These are phyloP conservation scores for Enteromius trimaculatus DNA, from an alignment of 2,797 vertebrate species.

Conservation along the genomic window DNA sequence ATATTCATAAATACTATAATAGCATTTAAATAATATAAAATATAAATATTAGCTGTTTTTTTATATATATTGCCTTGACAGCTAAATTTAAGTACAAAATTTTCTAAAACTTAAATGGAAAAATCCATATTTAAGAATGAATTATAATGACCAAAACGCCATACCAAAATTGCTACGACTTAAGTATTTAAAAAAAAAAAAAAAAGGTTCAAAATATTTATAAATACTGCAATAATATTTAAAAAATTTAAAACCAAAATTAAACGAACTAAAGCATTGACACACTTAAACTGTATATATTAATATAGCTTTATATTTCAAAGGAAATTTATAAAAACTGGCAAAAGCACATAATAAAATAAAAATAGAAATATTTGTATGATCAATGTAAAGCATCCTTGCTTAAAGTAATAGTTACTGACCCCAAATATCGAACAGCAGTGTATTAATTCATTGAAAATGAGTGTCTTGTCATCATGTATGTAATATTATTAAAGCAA, in stretches of 20 bases:
- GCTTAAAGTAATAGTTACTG: neutral
- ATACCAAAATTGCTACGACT: neutral
- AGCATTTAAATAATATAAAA: too few relatives aligned
- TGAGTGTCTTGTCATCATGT: neutral
- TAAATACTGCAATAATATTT: neutral
- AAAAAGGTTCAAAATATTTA: neutral
- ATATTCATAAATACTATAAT: too few relatives aligned
- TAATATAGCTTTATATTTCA: too few relatives aligned
- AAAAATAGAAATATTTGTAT: neutral
- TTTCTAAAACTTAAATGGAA: too few relatives aligned
- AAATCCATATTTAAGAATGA: neutral
- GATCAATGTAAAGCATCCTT: neutral
- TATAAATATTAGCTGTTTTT: too few relatives aligned
- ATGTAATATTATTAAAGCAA: neutral
- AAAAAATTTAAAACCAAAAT: neutral
- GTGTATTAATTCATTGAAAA: neutral
- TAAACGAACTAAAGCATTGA: neutral
- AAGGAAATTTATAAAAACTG: too few relatives aligned
- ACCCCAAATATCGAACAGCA: neutral
- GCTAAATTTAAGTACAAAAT: too few relatives aligned
- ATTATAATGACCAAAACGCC: neutral
- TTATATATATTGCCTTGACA: too few relatives aligned
- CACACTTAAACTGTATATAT: neutral
- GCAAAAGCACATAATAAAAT: too few relatives aligned
- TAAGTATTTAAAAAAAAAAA: neutral